Evolutionary conservation across 2,888 invertebrate species (phyloP), one percentile per base, ranked within the genome.

Genomic region (Coenonympha arcania): DNA sequence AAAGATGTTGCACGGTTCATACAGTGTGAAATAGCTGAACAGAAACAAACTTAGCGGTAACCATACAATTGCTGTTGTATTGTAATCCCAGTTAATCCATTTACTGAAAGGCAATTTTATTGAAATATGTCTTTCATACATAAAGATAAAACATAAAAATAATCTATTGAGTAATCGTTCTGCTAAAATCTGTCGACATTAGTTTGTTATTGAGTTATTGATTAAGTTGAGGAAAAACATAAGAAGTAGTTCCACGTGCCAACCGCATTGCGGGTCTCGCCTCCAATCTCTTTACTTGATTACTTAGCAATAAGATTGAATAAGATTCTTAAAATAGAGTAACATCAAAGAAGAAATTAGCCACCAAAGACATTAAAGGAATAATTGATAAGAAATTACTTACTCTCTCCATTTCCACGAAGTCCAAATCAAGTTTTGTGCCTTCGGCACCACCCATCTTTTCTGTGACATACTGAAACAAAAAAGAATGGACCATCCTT

Each of bases 361-460:
- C n/a, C n/a, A n/a, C n/a, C n/a, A n/a, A n/a, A n/a, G n/a, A n/a
- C n/a, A n/a, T n/a, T n/a, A n/a, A n/a, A n/a, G n/a, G n/a, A n/a
- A n/a, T n/a, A n/a, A n/a, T n/a, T n/a, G n/a, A 4, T 13, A 11
- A n/a, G 4, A 87, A 91, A 90, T 20, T 15, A 87, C 91, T 90
- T 89, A 98, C 97, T 88, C 95, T 93, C 89, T 99, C 99, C 98
- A 99, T 98, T 78, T 99, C 98, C 89, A 95, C 90, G 81, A 98
- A 99, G 73, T 99, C 98, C 85, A 98, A 92, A 87, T 99, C 99
- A 75, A 99, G 90, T 87, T 98, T 98, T 65, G 99, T 99, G 84
- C 99, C 98, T 87, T 99, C 99, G 63, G 98, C 99, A 79, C 99
- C 98, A 60, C 99, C 99, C 93, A 99, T 98, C 88, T 99, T 99